Evolutionary conservation across 2,888 invertebrate species (phyloP).

Genomic region (Euplagia quadripunctaria): DNA sequence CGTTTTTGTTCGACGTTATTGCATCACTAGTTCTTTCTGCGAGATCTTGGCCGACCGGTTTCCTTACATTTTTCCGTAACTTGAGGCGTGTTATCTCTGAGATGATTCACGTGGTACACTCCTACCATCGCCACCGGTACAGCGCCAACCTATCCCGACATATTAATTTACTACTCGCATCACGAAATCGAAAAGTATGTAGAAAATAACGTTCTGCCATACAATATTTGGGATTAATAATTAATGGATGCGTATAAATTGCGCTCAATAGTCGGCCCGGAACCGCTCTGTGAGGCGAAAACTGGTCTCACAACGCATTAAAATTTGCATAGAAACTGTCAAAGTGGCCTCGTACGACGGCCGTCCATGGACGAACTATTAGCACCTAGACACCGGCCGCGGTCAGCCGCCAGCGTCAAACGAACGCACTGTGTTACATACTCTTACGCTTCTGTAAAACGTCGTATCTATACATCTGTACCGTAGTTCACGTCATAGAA

Average conservation of each 20-base stretch:
- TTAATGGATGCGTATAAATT: slow-evolving; percentile 77
- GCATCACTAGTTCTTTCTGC: slow-evolving; percentile 78
- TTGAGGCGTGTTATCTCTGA: slow-evolving; percentile 49
- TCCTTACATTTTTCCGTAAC: slow-evolving; percentile 46
- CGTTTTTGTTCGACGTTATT: slow-evolving; percentile 74
- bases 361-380: slow-evolving; percentile 70
- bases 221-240: slow-evolving; percentile 65
- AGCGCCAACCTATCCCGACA: slow-evolving; percentile 17
- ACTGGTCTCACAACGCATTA: slow-evolving; percentile 84
- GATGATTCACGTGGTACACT: slow-evolving; percentile 58
- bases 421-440: slow-evolving; percentile 51
- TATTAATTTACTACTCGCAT: slow-evolving; percentile 31
- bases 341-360: slow-evolving; percentile 73
- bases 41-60: slow-evolving; percentile 57
- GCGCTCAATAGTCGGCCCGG: slow-evolving; percentile 79
- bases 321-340: slow-evolving; percentile 87
- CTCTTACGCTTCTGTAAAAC: slow-evolving; percentile 64
- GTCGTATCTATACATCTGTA: slow-evolving; percentile 43
- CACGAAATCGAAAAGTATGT: slow-evolving; percentile 48
- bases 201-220: slow-evolving; percentile 73
- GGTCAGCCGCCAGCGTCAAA: slow-evolving; percentile 57
- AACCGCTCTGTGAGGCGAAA: slow-evolving; percentile 78
- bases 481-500: slow-evolving; percentile 36
- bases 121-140: slow-evolving; percentile 16
- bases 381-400: slow-evolving; percentile 74